These are phyloP conservation scores for Iselma pallidipennis DNA, from an alignment of 2,888 invertebrate genomes.

Conservation along the genomic window DNA sequence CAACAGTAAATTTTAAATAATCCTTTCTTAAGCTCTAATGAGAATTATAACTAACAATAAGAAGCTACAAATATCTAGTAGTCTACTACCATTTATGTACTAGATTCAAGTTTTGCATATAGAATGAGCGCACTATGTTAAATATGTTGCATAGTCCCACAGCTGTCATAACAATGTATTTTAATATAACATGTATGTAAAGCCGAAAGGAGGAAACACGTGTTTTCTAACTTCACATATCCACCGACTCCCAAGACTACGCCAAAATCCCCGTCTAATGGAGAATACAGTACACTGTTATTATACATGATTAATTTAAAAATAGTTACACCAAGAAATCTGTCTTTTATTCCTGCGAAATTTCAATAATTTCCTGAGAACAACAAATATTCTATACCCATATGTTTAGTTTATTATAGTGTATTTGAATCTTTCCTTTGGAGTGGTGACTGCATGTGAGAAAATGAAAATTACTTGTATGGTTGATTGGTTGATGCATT, in stretches of 20 bases:
- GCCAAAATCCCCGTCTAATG: conserved; percentile 42
- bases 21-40: not conserved
- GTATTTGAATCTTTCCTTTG: too few species aligned
- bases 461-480: not conserved
- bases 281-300: conserved; percentile 25
- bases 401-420: too few species aligned
- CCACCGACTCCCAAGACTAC: conserved; percentile 37
- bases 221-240: conserved; percentile 36
- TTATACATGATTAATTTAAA: not conserved
- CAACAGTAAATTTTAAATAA: not conserved
- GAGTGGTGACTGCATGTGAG: not conserved
- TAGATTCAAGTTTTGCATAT: conserved; percentile 40
- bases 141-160: conserved; percentile 48
- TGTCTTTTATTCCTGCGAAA: too few species aligned
- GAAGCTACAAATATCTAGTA: not conserved
- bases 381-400: too few species aligned
- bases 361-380: too few species aligned
- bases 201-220: conserved; percentile 44
- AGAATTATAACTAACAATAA: not conserved
- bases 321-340: not conserved
- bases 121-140: conserved; percentile 44
- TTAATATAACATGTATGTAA: conserved; percentile 50
- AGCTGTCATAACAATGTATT: conserved; percentile 53
- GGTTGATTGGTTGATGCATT: not conserved
- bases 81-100: conserved; percentile 16